Evolutionary conservation across 2,888 invertebrate species (phyloP).

Genomic region (Iselma pallidipennis): DNA sequence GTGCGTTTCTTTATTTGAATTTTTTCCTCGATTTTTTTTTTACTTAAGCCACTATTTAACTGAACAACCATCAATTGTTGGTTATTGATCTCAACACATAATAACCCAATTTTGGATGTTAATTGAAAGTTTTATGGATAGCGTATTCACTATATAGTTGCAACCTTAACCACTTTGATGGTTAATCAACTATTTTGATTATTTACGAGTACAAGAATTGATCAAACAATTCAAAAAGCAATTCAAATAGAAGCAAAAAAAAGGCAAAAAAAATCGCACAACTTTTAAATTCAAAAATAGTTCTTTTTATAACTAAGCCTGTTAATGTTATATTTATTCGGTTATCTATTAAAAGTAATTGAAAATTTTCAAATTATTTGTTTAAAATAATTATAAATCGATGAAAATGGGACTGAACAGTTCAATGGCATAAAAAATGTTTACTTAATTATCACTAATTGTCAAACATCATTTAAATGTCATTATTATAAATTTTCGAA

Average conservation of each 20-base stretch:
- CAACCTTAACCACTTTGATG: no score
- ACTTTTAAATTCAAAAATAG: no score
- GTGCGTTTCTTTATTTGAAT: neutral
- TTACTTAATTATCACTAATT: neutral
- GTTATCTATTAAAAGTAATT: neutral
- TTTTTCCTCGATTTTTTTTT: neutral
- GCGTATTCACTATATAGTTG: no score
- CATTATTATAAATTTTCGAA: conserved; percentile 2
- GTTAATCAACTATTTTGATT: no score
- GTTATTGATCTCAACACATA: neutral
- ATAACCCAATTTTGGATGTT: neutral
- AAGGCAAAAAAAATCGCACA: no score
- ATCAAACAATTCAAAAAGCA: no score
- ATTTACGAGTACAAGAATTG: no score
- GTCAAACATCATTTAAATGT: conserved; percentile 1
- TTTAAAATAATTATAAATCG: neutral
- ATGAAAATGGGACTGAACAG: neutral
- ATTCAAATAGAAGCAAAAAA: no score
- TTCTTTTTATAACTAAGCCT: neutral
- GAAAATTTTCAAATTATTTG: neutral
- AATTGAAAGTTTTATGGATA: no score
- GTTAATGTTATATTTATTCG: neutral
- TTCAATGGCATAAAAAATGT: conserved; percentile 8
- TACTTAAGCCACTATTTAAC: no score
- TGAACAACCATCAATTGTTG: neutral